Base-by-base conservation (phyloP, 2,888 invertebrate genomes). In the Drosophila mayaguana region DNA sequence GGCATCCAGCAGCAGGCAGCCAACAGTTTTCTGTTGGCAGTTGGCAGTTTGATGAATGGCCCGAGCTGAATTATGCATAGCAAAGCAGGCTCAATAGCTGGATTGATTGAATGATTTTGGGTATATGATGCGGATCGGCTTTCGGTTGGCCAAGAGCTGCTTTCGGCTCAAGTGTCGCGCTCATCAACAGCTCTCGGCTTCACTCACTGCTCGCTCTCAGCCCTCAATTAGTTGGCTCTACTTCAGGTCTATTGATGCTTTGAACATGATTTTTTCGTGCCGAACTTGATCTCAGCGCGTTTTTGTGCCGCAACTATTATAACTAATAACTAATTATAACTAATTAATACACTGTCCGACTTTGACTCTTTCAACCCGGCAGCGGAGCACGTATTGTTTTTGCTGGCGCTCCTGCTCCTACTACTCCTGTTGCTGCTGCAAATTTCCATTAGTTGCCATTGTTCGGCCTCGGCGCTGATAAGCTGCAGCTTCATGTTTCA, bases 361-460 rank as follows among this genome's bases (percentile, higher is more conserved):
- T 1, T 1, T 7, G 14, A 43, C 32, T 42, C n/a, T 20, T 48
- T 36, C 43, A 14, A n/a, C n/a, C n/a, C n/a, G 7, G 0, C 20
- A 43, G 18, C 16, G 7, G 14, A 28, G 36, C 25, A 53, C 34
- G 22, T 2, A 62, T 67, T 75, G 57, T 64, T 51, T 40, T 28
- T 61, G 45, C 34, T 45, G 61, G 38, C 14, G 28, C 50, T 67
- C 72, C 50, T 74, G 66, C 54, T 50, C 40, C 34, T n/a, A n/a
- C n/a, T n/a, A n/a, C n/a, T n/a, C n/a, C n/a, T n/a, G n/a, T n/a
- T 42, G 53, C 22, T 18, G 43, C 48, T 70, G 74, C 60, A 18
- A 67, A 61, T 78, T 78, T 78, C 78, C 78, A 78, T 75, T 78
- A 78, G 78, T 68, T 68, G 63, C 45, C 63, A 73, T 78, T 78